phyloP scores from a whole-genome alignment of 2,113 vertebrate species.

The Murina feae region DNA sequence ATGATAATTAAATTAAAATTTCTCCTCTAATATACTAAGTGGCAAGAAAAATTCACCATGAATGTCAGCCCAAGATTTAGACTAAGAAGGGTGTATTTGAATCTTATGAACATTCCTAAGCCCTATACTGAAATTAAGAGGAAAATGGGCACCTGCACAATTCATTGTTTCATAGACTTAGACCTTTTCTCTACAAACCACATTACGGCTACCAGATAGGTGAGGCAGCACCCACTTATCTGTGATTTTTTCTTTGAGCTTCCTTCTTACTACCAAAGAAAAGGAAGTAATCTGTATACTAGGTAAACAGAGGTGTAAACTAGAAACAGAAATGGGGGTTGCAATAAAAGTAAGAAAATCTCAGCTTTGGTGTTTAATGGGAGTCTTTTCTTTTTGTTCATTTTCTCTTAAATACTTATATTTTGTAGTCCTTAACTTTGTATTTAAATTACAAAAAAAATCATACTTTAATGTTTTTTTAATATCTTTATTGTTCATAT shows the following conservation, averaged over 20 bases:
- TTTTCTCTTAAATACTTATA: not conserved
- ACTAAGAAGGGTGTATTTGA: not conserved
- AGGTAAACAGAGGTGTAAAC: not conserved
- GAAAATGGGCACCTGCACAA: not conserved
- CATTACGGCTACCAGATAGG: not conserved
- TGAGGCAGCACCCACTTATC: not conserved
- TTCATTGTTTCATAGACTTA: not conserved
- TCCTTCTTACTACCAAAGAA: not conserved
- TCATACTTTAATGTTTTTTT: not conserved
- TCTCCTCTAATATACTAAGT: not conserved
- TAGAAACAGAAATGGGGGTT: not conserved
- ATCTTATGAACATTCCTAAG: not conserved
- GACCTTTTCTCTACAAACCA: not conserved
- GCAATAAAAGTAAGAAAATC: not conserved
- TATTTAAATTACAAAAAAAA: not conserved
- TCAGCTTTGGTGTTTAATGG: not conserved
- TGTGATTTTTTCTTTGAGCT: not conserved
- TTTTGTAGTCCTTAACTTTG: not conserved
- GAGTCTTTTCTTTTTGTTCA: not conserved
- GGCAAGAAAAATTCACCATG: not conserved
- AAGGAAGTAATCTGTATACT: not conserved
- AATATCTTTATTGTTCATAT: no score
- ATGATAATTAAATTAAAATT: not conserved
- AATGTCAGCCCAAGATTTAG: not conserved
- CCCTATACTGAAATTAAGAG: not conserved